These are phyloP conservation scores for Cerceris ruficornis DNA, from an alignment of 2,888 invertebrate genomes.

Conservation along the genomic window DNA sequence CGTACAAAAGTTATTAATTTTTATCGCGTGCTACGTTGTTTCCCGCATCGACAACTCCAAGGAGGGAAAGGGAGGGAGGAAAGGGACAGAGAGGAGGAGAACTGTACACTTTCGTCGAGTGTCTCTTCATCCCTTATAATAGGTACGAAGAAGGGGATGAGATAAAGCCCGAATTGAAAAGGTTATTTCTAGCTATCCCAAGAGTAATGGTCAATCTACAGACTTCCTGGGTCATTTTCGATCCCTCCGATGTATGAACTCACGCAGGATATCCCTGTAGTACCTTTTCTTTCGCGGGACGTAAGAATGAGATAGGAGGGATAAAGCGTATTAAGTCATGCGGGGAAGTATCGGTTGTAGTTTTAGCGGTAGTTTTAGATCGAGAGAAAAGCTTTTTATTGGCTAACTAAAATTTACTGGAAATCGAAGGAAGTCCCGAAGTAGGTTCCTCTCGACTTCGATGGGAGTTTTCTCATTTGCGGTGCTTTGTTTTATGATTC, in stretches of 20 bases:
- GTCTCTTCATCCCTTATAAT: constrained; percentile 8
- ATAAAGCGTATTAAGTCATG: no score
- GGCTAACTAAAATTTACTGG: constrained; percentile 30
- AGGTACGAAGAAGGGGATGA: constrained; percentile 15
- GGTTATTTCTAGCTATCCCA: constrained; percentile 13
- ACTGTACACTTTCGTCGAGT: not conserved
- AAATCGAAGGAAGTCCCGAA: constrained; percentile 10
- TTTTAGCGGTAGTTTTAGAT: no score
- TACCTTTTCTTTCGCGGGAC: not conserved
- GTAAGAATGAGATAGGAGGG: not conserved
- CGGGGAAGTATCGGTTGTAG: no score
- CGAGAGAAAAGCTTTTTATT: not conserved
- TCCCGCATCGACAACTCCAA: not conserved
- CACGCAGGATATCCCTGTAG: not conserved
- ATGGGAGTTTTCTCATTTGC: constrained; percentile 51
- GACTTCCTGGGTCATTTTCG: not conserved
- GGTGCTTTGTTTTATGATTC: constrained; percentile 59
- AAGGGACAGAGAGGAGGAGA: not conserved
- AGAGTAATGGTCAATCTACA: constrained; percentile 4
- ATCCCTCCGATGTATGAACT: not conserved
- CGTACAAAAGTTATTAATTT: constrained; percentile 42
- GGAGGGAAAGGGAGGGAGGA: not conserved
- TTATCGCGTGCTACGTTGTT: not conserved
- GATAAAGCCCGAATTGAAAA: constrained; percentile 16
- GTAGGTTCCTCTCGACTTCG: not conserved